Evolutionary conservation across 2,888 invertebrate species (phyloP), one percentile per base, ranked within the genome.

Genomic region (Eupeodes latifasciatus): DNA sequence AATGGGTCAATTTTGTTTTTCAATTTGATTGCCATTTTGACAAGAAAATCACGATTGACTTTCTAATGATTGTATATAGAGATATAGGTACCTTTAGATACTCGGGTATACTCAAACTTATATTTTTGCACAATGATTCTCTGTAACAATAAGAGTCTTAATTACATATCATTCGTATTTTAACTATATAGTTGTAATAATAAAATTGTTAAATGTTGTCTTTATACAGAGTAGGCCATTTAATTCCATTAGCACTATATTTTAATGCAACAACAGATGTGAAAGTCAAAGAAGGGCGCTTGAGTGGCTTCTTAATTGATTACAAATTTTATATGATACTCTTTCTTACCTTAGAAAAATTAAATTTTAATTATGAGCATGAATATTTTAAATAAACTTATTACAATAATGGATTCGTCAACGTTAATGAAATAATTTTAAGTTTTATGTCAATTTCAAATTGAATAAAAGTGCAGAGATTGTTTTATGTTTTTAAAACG

Each of bases 61-160:
- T 85, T 82, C 40, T 55, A 81, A 81, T 81, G 64, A 57, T 19
- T 34, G 44, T n/a, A 5, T 7, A 55, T 19, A 10, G 12, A 44
- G 7, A 19, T 19, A 40, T 4, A 61, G 11, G 49, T 66, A n/a
- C 34, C 11, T 51, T 40, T 27, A 27, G 27, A 27, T 27, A 27
- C 27, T 27, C 2, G 61, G 10, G 14, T 27, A 27, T 27, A 27
- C 34, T 36, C 1, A 16, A 53, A 36, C 5, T 40, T 7, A 27
- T 5, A 10, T 47, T n/a, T n/a, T 47, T 47, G 19, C 44, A 53
- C 69, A 64, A 71, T 67, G 12, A 59, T 57, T 64, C 53, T 53
- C 10, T n/a, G 40, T 44, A 72, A 86, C 85, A 86, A 86, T 86
- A 57, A 55, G 6, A 40, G 44, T 53, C 74, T 75, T 86, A 86